Evolutionary conservation across 2,797 vertebrate genomes (phyloP).

Genomic region (Peromyscus aztecus): DNA sequence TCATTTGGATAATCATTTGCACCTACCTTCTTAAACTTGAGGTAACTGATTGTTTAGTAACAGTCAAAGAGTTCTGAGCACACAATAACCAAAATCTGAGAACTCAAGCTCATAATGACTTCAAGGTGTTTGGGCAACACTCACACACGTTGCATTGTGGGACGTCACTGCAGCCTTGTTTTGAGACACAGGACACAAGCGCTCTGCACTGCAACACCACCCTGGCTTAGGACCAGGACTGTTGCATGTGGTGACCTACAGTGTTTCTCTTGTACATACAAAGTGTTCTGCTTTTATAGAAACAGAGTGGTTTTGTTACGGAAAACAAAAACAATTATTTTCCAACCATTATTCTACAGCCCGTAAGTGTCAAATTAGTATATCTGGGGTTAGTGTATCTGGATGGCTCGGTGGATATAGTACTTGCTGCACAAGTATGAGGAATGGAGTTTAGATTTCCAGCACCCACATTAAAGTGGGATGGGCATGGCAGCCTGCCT

Average conservation of each 20-base stretch:
- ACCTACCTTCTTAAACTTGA: neutral
- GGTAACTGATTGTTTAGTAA: neutral
- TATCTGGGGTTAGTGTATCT: neutral
- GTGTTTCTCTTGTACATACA: neutral
- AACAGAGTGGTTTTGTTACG: neutral
- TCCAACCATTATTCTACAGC: neutral
- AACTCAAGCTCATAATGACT: neutral
- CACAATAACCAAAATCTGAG: neutral
- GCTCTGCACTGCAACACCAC: neutral
- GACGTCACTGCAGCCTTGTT: neutral
- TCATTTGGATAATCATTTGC: neutral
- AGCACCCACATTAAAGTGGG: neutral
- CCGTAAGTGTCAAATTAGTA: neutral
- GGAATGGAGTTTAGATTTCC: no score
- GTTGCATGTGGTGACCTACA: neutral
- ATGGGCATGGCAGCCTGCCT: neutral
- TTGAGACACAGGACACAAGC: neutral
- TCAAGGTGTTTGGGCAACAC: neutral
- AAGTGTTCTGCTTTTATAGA: neutral
- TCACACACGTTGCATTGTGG: neutral
- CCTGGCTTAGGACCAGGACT: neutral
- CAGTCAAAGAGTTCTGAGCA: neutral
- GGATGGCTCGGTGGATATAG: neutral
- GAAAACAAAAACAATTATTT: neutral
- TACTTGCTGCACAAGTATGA: neutral